These are phyloP conservation scores for Lepidurus apus DNA, from an alignment of 1,140 invertebrate species.

Conservation along the genomic window DNA sequence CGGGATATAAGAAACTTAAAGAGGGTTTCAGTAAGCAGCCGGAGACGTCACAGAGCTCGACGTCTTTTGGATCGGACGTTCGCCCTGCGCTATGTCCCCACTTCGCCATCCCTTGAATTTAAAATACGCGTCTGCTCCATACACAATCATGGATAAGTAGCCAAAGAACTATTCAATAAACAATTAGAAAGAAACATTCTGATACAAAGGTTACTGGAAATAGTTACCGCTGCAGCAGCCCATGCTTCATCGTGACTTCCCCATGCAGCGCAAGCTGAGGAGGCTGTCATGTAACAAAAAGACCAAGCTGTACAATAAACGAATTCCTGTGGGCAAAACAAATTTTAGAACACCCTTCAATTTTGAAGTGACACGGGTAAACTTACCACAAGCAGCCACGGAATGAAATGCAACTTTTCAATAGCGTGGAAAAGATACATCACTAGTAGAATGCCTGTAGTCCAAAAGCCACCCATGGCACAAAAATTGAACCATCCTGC, in stretches of 20 bases:
- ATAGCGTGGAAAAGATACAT: slow-evolving; percentile 80
- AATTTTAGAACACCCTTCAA: slow-evolving; percentile 25
- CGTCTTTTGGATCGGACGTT: slow-evolving; percentile 42
- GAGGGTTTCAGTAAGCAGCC: slow-evolving; percentile 23
- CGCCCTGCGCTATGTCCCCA: slow-evolving; percentile 67
- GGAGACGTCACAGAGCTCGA: slow-evolving; percentile 26
- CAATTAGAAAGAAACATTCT: slow-evolving; percentile 7
- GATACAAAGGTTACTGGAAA: slow-evolving; percentile 28
- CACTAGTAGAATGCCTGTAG: slow-evolving; percentile 68
- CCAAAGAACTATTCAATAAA: slow-evolving; percentile 66
- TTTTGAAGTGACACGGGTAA: slow-evolving; percentile 22
- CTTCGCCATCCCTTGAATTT: slow-evolving; percentile 60
- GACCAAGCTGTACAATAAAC: slow-evolving; percentile 65
- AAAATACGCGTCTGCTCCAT: slow-evolving; percentile 67
- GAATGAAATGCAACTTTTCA: slow-evolving; percentile 75
- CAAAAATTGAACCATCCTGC: slow-evolving; percentile 72
- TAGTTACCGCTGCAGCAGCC: slow-evolving; percentile 63
- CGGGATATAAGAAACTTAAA: background rate
- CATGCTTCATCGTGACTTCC: slow-evolving; percentile 48
- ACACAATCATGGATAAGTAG: slow-evolving; percentile 66
- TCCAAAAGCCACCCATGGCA: slow-evolving; percentile 77
- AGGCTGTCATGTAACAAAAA: slow-evolving; percentile 63
- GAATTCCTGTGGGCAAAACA: slow-evolving; percentile 55
- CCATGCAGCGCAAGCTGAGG: slow-evolving; percentile 55
- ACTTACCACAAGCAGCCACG: slow-evolving; percentile 78